phyloP scores from a whole-genome alignment of 2,888 invertebrate species.

The Poecilus cupreus region DNA sequence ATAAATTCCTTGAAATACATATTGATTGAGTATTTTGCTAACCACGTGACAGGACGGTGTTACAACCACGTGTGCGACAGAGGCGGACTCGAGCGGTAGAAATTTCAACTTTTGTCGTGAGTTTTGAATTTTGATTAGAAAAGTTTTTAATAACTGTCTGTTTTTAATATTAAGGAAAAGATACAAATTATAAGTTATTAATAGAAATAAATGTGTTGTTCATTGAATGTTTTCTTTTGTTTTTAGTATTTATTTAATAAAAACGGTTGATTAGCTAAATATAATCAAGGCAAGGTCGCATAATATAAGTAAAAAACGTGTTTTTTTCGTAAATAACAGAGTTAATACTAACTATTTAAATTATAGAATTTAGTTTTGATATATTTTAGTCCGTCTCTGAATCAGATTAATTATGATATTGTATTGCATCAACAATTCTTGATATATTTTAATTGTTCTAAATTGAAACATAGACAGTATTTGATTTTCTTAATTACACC shows the following conservation, averaged over 20 bases:
- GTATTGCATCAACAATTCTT: slow-evolving; percentile 4
- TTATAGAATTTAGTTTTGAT: background rate
- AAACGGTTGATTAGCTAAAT: background rate
- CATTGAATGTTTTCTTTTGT: background rate
- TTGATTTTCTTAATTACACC: background rate
- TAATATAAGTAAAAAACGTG: background rate
- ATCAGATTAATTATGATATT: background rate
- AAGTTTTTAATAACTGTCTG: background rate
- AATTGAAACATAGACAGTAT: slow-evolving; percentile 3
- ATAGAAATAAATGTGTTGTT: background rate
- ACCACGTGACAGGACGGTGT: background rate
- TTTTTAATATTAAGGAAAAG: background rate
- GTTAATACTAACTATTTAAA: background rate
- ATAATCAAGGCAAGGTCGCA: background rate
- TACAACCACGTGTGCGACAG: slow-evolving; percentile 22
- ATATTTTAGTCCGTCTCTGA: slow-evolving; percentile 5
- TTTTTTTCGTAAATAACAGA: background rate
- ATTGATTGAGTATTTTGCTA: slow-evolving; percentile 16
- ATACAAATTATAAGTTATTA: background rate
- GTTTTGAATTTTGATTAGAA: background rate
- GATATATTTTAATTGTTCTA: slow-evolving; percentile 27
- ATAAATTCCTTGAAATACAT: background rate
- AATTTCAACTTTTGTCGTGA: background rate
- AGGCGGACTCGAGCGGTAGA: background rate
- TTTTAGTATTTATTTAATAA: background rate